Conservation (phyloP, 2,113 vertebrate species). For the Podarcis cretensis region DNA sequence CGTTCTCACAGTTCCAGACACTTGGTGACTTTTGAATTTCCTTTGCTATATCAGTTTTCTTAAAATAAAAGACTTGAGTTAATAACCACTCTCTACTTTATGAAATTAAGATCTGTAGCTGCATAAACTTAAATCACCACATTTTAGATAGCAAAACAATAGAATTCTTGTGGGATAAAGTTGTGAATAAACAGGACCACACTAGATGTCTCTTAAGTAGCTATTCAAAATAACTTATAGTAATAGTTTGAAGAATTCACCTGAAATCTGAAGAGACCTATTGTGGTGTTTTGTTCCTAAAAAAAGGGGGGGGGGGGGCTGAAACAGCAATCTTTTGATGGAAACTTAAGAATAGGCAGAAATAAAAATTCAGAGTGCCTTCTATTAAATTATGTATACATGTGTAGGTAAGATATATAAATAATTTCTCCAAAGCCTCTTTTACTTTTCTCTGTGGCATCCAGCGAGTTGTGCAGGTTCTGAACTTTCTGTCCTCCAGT, state of each 20-base stretch:
- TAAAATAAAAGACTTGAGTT: conserved; percentile 13
- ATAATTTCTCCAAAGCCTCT: neutral
- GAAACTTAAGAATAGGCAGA: conserved; percentile 18
- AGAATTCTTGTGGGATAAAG: conserved; percentile 52
- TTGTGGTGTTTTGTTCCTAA: conserved; percentile 15
- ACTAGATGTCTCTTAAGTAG: conserved; percentile 43
- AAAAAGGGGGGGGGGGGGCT: neutral
- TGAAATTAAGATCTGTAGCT: conserved; percentile 60
- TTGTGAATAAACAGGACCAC: conserved; percentile 63
- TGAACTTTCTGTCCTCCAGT: neutral
- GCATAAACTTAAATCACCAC: conserved; percentile 56
- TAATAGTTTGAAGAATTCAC: conserved; percentile 34
- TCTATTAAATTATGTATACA: neutral
- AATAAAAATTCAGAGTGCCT: conserved; percentile 20
- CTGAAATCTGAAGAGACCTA: conserved; percentile 33
- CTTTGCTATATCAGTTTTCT: conserved; percentile 53
- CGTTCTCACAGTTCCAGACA: conserved; percentile 18
- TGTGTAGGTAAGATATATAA: neutral
- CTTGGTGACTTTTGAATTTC: conserved; percentile 46
- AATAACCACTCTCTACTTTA: conserved; percentile 23
- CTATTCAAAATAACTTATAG: conserved; percentile 53
- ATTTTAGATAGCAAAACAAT: conserved; percentile 62
- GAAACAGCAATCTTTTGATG: conserved; percentile 38
- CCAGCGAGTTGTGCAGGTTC: neutral
- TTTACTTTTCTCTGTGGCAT: neutral